phyloP scores from a whole-genome alignment of 2,113 vertebrate species.

The Lophius piscatorius region DNA sequence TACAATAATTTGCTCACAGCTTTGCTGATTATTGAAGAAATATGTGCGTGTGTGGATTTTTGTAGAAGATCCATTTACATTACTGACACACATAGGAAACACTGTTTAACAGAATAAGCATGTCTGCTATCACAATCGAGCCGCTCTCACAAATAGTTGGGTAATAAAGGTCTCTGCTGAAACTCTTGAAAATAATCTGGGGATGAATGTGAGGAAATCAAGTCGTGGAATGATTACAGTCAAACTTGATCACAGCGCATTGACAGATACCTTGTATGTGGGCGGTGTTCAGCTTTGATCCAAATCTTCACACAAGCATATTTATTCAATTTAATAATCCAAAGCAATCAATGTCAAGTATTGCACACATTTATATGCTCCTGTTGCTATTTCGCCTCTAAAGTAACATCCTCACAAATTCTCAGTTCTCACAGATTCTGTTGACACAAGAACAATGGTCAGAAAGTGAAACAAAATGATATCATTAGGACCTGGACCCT shows the following conservation, averaged over 20 bases:
- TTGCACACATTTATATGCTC: neutral
- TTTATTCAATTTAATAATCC: constrained; percentile 3
- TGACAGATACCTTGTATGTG: constrained; percentile 49
- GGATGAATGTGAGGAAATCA: constrained; percentile 21
- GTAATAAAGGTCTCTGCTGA: constrained; percentile 38
- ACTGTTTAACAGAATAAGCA: constrained; percentile 1
- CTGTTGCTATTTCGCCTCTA: constrained; percentile 37
- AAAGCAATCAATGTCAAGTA: constrained; percentile 4
- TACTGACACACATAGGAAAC: constrained; percentile 8
- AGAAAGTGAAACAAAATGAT: constrained; percentile 18
- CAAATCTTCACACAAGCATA: constrained; percentile 9
- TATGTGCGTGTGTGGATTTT: neutral
- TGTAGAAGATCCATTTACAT: constrained; percentile 19
- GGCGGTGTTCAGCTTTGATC: constrained; percentile 29
- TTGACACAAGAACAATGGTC: constrained; percentile 15
- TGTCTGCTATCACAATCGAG: constrained; percentile 51
- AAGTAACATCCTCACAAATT: constrained; percentile 33
- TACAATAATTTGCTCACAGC: too few species aligned
- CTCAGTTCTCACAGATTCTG: constrained; percentile 33
- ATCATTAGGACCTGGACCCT: constrained; percentile 12
- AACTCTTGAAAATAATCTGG: constrained; percentile 51
- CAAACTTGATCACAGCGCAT: constrained; percentile 36
- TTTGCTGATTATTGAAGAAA: constrained; percentile 2
- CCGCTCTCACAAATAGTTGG: constrained; percentile 7
- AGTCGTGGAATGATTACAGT: constrained; percentile 51